Base-by-base conservation (phyloP, 2,797 vertebrate genomes). In the Accipiter badius region DNA sequence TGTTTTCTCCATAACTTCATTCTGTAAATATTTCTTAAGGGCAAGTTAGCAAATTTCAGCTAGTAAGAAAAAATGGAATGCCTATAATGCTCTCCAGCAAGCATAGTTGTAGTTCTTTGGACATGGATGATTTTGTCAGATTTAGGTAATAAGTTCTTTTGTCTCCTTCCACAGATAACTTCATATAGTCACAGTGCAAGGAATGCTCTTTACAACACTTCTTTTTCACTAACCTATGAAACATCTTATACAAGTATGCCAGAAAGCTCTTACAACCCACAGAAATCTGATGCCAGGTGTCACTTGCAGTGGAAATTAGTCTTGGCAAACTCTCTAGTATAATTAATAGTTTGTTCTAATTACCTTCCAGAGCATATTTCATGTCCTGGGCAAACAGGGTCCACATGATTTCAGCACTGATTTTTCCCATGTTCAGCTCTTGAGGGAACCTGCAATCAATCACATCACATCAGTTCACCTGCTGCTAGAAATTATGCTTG, bases 341-440 rank as follows among this genome's bases (percentile, higher is more conserved):
- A 92, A 87, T 91, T 78, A 83, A 76, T 49, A 73, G 55, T 66
- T 94, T 59, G 28, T 57, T 95, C 28, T 88, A 94, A 94, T 99
- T 98, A 99, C 99, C 99, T 98, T 99, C 99, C 98, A 99, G 98
- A 69, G 99, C 99, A 82, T 99, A 99, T 97, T 99, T 99, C 99
- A 99, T 99, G 94, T 99, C 99, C 95, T 98, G 98, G 84, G 99
- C 98, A 94, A 99, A 99, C 70, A 99, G 98, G 95, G 89, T 99
- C 99, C 99, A 99, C 97, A 97, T 99, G 95, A 99, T 99, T 97
- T 99, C 99, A 7, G 99, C 98, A 61, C 99, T 99, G 97, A 99
- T 97, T 97, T 98, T 99, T 40, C 99, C 99, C 98, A 98, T 99
- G 96, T 98, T 99, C 97, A 99, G 97, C 96, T 99, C 99, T 95